Percentiles rank a stretch among this genome's conserved stretches.
Conservation (phyloP, 2,797 vertebrate species). For the Oryzias dopingdopingensis region DNA sequence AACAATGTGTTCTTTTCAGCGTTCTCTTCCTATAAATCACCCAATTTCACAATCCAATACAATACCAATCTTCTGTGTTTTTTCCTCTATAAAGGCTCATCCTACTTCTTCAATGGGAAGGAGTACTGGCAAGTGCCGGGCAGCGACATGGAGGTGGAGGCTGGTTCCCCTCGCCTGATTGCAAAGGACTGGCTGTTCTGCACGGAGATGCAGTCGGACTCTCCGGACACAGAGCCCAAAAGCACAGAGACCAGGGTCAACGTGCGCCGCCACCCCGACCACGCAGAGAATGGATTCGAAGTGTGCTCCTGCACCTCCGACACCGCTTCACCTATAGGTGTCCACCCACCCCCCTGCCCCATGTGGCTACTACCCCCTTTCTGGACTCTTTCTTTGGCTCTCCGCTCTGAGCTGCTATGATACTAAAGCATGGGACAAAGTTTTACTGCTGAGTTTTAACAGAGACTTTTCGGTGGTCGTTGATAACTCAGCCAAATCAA, state of each 20-base stretch:
- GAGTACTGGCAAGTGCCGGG: conserved; percentile 83
- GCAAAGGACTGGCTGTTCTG: conserved; percentile 93
- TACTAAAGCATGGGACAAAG: conserved; percentile 38
- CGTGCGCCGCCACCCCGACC: conserved; percentile 78
- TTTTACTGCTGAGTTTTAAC: conserved; percentile 2
- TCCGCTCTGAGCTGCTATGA: conserved; percentile 52
- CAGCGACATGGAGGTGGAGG: conserved; percentile 84
- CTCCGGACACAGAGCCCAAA: conserved; percentile 70
- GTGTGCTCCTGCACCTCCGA: conserved; percentile 93
- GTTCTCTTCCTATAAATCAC: conserved; percentile 2
- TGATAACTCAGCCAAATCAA: conserved; percentile 19
- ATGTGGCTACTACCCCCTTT: conserved; percentile 61
- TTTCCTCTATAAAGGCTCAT: conserved; percentile 61
- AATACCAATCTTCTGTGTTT: neutral
- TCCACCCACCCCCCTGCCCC: conserved; percentile 34
- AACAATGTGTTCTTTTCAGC: neutral
- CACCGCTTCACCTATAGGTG: conserved; percentile 45
- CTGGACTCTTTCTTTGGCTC: conserved; percentile 61
- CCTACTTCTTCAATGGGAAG: conserved; percentile 94
- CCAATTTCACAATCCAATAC: neutral
- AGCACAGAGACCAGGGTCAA: conserved; percentile 72
- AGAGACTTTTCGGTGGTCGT: conserved; percentile 26
- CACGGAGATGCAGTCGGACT: conserved; percentile 80
- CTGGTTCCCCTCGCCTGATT: conserved; percentile 84
- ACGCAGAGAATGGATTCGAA: conserved; percentile 85